Conservation (phyloP, 2,797 vertebrate species). For the Bovichtus diacanthus region DNA sequence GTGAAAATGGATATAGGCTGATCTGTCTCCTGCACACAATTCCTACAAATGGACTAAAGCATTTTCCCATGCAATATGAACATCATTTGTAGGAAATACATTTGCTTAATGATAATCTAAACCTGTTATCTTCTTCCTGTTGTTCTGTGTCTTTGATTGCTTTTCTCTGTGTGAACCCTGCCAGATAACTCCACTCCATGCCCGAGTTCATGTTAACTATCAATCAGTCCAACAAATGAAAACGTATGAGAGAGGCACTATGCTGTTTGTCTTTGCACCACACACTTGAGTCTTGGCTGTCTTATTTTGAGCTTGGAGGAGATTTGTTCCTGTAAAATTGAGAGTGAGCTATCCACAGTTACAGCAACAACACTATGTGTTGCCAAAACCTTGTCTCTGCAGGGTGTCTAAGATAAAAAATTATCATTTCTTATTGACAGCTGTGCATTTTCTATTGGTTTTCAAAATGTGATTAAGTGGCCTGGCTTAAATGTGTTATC, state of each 20-base stretch:
- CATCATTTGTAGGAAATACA: conserved; percentile 2
- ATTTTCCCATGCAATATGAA: conserved; percentile 1
- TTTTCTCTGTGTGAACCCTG: conserved; percentile 25
- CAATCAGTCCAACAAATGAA: conserved; percentile 30
- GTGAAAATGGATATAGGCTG: conserved; percentile 12
- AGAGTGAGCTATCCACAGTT: conserved; percentile 50
- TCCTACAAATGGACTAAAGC: background rate
- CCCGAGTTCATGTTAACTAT: conserved; percentile 17
- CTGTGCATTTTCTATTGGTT: conserved; percentile 30
- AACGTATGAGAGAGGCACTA: conserved; percentile 9
- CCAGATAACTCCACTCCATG: conserved; percentile 12
- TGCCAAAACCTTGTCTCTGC: conserved; percentile 49
- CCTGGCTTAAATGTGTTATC: conserved; percentile 12
- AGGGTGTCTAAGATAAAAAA: conserved; percentile 27
- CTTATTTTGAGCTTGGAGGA: conserved; percentile 39
- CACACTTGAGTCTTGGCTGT: conserved; percentile 43
- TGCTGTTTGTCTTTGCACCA: conserved; percentile 49
- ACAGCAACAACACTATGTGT: conserved; percentile 30
- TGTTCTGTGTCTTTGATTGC: background rate
- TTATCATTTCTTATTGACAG: conserved; percentile 34
- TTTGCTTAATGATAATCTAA: conserved; percentile 15
- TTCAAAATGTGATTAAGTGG: conserved; percentile 52
- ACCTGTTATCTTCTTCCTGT: background rate
- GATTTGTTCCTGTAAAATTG: conserved; percentile 62
- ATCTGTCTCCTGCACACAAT: conserved; percentile 5